Evolutionary conservation across 2,113 vertebrate species (phyloP).

Genomic region (Paradisaea rubra): DNA sequence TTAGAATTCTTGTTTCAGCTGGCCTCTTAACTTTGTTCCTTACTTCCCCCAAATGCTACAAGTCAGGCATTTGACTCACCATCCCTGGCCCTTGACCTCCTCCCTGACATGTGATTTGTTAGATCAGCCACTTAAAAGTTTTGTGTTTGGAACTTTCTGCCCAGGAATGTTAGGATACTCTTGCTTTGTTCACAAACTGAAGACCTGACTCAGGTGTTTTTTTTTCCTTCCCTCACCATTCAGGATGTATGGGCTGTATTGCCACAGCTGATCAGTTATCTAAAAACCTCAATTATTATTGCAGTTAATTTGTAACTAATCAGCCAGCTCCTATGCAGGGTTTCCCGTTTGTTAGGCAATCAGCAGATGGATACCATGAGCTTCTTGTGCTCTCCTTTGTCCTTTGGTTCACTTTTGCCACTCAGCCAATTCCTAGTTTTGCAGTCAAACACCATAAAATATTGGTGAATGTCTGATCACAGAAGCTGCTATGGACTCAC

Average conservation of each 20-base stretch:
- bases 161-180: background rate
- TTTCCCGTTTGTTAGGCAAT: background rate
- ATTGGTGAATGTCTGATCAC: background rate
- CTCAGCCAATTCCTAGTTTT: background rate
- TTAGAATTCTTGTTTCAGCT: background rate
- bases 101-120: background rate
- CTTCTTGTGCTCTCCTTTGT: background rate
- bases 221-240: accelerated
- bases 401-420: background rate
- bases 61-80: background rate
- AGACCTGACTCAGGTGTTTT: background rate
- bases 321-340: background rate
- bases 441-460: background rate
- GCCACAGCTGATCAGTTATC: background rate
- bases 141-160: background rate
- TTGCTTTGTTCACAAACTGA: background rate
- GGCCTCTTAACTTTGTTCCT: background rate
- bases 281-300: background rate
- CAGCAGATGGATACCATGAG: accelerated
- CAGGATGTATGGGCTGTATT: background rate
- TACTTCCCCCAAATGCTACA: background rate
- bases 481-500: background rate
- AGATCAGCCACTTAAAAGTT: background rate
- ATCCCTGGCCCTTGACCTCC: background rate
- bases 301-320: background rate